A percentile compares a stretch with the other conserved stretches of the same genome.
Conservation (phyloP, 2,888 invertebrate genomes). For the Parnassius orleans region DNA sequence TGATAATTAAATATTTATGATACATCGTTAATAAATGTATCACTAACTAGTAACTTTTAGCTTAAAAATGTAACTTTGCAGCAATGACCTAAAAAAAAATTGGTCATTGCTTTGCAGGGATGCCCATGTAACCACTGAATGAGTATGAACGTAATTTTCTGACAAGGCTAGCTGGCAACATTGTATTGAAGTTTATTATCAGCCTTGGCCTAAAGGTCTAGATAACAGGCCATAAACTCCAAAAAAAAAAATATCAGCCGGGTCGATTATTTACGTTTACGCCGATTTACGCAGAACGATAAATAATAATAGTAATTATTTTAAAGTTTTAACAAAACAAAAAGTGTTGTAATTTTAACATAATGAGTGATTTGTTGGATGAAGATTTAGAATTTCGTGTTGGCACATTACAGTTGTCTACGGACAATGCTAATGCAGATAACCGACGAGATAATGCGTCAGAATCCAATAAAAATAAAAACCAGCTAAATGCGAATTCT, state of each 20-base stretch:
- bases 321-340: constrained; percentile 4
- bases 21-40: no score
- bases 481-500: constrained; percentile 53
- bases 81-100: no score
- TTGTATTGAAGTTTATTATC: constrained; percentile 37
- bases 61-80: no score
- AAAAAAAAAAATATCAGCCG: no score
- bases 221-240: no score
- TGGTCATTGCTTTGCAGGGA: no score
- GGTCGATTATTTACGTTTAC: constrained; percentile 65
- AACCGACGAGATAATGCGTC: constrained; percentile 44
- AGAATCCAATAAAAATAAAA: constrained; percentile 43
- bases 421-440: constrained; percentile 48
- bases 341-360: constrained; percentile 28
- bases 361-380: constrained; percentile 72
- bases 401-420: constrained; percentile 72
- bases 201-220: no score
- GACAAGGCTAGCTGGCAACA: no score
- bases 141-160: no score
- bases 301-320: constrained; percentile 16
- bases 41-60: no score
- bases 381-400: constrained; percentile 82
- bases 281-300: constrained; percentile 49
- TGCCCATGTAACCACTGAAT: no score
- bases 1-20: no score